Conservation (phyloP, 2,797 vertebrate species). For the Channa striata region DNA sequence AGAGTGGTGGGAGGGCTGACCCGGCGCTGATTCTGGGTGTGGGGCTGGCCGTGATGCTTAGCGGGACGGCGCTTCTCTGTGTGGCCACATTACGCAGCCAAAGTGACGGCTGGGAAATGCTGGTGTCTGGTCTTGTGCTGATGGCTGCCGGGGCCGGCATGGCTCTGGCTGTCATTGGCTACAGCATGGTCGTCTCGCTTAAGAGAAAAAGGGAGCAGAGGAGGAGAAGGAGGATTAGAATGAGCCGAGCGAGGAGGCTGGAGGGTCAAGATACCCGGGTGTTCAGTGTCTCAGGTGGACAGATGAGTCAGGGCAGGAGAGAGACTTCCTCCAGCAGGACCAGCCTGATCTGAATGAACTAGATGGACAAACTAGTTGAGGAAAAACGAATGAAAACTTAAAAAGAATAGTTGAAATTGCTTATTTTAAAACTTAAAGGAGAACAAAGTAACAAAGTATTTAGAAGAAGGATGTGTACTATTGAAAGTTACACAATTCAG, state of each 20-base stretch:
- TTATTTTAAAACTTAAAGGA: neutral
- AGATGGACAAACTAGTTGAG: neutral
- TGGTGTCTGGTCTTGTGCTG: constrained; percentile 88
- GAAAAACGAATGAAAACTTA: neutral
- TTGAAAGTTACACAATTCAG: neutral
- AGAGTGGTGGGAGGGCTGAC: constrained; percentile 91
- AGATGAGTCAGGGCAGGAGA: constrained; percentile 73
- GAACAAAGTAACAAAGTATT: neutral
- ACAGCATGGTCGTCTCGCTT: constrained; percentile 54
- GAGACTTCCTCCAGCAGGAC: constrained; percentile 90
- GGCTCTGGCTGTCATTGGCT: constrained; percentile 78
- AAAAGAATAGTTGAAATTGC: neutral
- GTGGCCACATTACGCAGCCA: constrained; percentile 72
- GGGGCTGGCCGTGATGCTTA: constrained; percentile 86
- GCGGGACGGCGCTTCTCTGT: constrained; percentile 87
- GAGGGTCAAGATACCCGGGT: constrained; percentile 73
- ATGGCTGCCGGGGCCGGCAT: constrained; percentile 82
- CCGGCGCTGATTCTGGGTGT: constrained; percentile 87
- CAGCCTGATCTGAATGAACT: constrained; percentile 86
- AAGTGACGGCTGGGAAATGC: constrained; percentile 85
- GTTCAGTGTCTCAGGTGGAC: constrained; percentile 88
- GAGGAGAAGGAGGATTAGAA: constrained; percentile 67
- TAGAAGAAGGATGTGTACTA: neutral
- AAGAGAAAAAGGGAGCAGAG: constrained; percentile 63
- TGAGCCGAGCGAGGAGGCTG: constrained; percentile 50